Evolutionary conservation across 1,140 invertebrate genomes (phyloP).

Genomic region (Drosophila kohkoa): DNA sequence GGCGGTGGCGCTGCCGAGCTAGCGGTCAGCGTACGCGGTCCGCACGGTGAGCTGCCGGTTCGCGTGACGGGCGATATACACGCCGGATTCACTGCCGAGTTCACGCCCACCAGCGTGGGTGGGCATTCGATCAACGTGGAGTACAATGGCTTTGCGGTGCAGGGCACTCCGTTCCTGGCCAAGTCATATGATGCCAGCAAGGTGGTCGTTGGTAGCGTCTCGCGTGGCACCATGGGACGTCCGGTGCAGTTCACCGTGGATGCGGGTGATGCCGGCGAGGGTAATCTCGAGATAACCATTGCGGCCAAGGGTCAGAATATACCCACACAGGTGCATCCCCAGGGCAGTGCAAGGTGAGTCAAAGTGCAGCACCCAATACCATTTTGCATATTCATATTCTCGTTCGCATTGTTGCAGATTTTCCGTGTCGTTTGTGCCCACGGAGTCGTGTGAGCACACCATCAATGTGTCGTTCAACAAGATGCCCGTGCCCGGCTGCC

Average conservation of each 20-base stretch:
- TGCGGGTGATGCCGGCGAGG: conserved; percentile 98
- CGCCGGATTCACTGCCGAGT: conserved; percentile 95
- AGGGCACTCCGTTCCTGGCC: conserved; percentile 96
- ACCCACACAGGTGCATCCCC: conserved; percentile 98
- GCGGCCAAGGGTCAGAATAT: conserved; percentile 96
- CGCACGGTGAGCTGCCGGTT: conserved; percentile 92
- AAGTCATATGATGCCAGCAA: conserved; percentile 97
- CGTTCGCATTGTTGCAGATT: conserved; percentile 87
- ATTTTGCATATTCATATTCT: background rate
- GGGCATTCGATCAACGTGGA: conserved; percentile 95
- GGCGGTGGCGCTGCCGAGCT: conserved; percentile 94
- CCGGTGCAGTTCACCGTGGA: conserved; percentile 97
- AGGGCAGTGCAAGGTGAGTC: conserved; percentile 87
- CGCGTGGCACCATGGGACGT: conserved; percentile 93
- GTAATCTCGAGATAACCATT: conserved; percentile 98
- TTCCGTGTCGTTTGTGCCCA: conserved; percentile 97
- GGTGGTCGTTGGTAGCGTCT: conserved; percentile 92
- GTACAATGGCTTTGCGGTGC: conserved; percentile 95
- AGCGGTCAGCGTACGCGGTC: conserved; percentile 94
- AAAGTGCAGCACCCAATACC: too few relatives aligned
- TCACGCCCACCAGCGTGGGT: conserved; percentile 95
- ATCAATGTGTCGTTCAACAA: conserved; percentile 99
- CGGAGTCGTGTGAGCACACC: conserved; percentile 96
- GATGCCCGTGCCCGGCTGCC: conserved; percentile 92
- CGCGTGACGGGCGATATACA: conserved; percentile 95